Evolutionary conservation across 2,797 vertebrate species (phyloP).

Genomic region (Cyprinella venusta): DNA sequence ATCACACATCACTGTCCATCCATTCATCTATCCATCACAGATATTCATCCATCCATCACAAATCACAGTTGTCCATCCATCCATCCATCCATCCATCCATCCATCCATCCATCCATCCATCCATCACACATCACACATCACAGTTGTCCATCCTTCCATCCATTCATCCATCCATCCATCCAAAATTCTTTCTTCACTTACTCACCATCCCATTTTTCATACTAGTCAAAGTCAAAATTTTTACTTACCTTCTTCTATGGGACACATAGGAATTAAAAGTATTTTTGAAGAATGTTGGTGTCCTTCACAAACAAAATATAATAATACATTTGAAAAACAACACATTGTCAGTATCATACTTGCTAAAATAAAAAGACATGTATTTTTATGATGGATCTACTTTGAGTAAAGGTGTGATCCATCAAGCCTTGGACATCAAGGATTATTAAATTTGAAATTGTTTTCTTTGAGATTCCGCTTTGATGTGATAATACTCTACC

Average conservation of each 20-base stretch:
- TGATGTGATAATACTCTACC: conserved; percentile 18
- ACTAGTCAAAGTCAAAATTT: not conserved
- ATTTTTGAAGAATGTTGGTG: not conserved
- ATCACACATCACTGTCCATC: too few relatives aligned
- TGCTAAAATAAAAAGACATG: too few relatives aligned
- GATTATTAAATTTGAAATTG: conserved; percentile 28
- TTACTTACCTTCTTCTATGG: not conserved
- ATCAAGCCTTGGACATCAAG: not conserved
- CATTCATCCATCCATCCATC: too few relatives aligned
- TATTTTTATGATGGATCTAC: not conserved
- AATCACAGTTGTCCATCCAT: too few relatives aligned
- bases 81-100: too few relatives aligned
- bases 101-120: too few relatives aligned
- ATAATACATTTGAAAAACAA: not conserved
- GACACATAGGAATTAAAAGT: not conserved
- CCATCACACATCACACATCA: too few relatives aligned
- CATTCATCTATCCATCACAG: too few relatives aligned
- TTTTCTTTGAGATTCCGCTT: not conserved
- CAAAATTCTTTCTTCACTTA: too few relatives aligned
- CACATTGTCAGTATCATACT: not conserved
- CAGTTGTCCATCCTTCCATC: too few relatives aligned
- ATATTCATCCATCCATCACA: too few relatives aligned
- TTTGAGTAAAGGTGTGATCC: conserved; percentile 5
- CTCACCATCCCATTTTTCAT: not conserved
- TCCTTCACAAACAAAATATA: not conserved